Percentiles rank a stretch among this genome's conserved stretches.
These are phyloP conservation scores for Scaptomyza cyrtandrae DNA, from an alignment of 2,888 invertebrate species.

Conservation along the genomic window DNA sequence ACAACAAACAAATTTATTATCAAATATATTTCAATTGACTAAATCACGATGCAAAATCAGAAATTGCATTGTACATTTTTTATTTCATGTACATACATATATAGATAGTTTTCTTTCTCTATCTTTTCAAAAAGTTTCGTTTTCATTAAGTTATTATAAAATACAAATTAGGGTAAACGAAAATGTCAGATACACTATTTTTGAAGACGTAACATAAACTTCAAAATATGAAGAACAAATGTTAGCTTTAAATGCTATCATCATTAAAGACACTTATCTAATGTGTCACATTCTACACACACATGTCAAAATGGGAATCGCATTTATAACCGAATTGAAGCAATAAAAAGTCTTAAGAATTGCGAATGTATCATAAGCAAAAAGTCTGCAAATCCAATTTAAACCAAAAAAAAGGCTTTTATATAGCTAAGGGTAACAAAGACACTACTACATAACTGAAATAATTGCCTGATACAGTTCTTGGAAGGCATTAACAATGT, in stretches of 20 bases:
- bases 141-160: background rate
- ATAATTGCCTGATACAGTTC: slow-evolving; percentile 6
- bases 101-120: background rate
- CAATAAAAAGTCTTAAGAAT: slow-evolving; percentile 2
- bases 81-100: background rate
- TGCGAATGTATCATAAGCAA: background rate
- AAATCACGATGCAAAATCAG: slow-evolving; percentile 4
- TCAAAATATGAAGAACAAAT: slow-evolving; percentile 8
- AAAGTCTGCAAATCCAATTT: slow-evolving; percentile 2
- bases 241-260: background rate
- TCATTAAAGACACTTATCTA: background rate
- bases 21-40: slow-evolving; percentile 26
- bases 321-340: slow-evolving; percentile 6
- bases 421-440: slow-evolving; percentile 5
- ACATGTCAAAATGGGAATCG: slow-evolving; percentile 1
- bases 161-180: background rate
- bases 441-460: slow-evolving; percentile 3
- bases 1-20: slow-evolving; percentile 27
- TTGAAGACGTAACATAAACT: slow-evolving; percentile 1
- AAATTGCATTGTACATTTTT: background rate
- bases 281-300: slow-evolving; percentile 1
- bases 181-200: slow-evolving; percentile 4
- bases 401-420: slow-evolving; percentile 1
- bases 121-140: background rate
- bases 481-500: slow-evolving; percentile 6